Base-by-base conservation (phyloP, 2,888 invertebrate species). In the Diabrotica balteata region DNA sequence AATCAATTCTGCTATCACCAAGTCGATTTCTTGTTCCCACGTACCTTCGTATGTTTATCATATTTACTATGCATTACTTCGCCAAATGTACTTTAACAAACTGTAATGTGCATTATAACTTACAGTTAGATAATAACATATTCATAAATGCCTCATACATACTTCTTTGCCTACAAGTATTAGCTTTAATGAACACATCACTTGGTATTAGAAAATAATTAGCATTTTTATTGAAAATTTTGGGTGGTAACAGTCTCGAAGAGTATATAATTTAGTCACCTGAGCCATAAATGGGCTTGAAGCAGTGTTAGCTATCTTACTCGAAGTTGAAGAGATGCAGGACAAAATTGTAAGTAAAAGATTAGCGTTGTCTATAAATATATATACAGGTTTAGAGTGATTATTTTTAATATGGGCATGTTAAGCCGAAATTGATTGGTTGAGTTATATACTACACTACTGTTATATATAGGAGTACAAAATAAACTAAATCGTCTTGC, bases 151-250 rank as follows among this genome's bases (percentile, higher is more conserved):
- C 10, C 8, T 8, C 10, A 10, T 47, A 47, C 47, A 47, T 47
- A 47, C 9, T 42, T 42, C 8, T 22, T 3, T 42, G 44, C 44
- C 54, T 44, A 54, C 10, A 6, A 44, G 43, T 54, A 54, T n/a
- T 11, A 54, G 43, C n/a, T 43, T 54, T 54, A 54, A 54, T 54
- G 54, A 54, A 54, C 54, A 54, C 43, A 54, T 54, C 44, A 54
- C 42, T 54, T 43, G n/a, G 9, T 54, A 54, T 54, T 54, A 54
- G 10, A 43, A 43, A n/a, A 42, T 43, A 54, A 54, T 54, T 54
- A 54, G n/a, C 54, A 54, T 54, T 43, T 54, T 54, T 54, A 54
- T 54, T 54, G 44, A 54, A 54, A 43, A 11, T 43, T 54, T 54
- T n/a, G 43, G 44, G 54, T 43, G 54, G 54, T 54, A 32, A 54